Base-by-base conservation (phyloP, 2,113 vertebrate species). In the Leuciscus idus region DNA sequence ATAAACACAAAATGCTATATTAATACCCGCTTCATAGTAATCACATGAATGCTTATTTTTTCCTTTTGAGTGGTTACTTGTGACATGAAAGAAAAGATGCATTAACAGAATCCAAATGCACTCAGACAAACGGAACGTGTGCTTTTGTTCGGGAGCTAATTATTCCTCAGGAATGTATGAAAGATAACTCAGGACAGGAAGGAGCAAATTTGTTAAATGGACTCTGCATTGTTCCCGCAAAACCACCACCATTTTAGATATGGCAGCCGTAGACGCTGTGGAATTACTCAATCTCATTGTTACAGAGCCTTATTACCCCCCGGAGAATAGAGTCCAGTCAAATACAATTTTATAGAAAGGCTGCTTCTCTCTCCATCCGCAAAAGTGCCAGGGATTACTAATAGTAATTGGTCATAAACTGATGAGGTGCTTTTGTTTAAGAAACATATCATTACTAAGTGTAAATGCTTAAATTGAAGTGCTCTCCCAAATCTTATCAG, bases 131-230 rank as follows among this genome's bases (percentile, higher is more conserved):
- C 12, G 89, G 88, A 88, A 83, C 59, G 91, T 91, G 90, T 70
- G 81, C 92, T 91, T 95, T 95, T 93, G 91, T 93, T 90, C 86
- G 30, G 2, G 0, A 77, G 89, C 92, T 93, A 94, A 94, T 95
- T 92, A 92, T 94, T 94, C 92, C 90, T 89, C 90, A 59, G 86
- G 85, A 90, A 90, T 85, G 83, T 88, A 92, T 88, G 90, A 91
- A 93, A 93, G 93, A 95, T 95, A 90, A 93, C 78, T 82, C 75
- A 10, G 85, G 91, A 92, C 91, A 91, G 88, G 92, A 93, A 88
- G 89, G 89, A 90, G 84, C 88, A 94, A 94, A 94, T 93, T 93
- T 90, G 92, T 94, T 93, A 93, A 95, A 94, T 91, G 86, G 88
- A 81, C 94, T 89, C 89, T 90, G 90, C 83, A 92, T 94, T 95